phyloP scores from a whole-genome alignment of 2,113 vertebrate genomes.

The Erythrolamprus reginae region DNA sequence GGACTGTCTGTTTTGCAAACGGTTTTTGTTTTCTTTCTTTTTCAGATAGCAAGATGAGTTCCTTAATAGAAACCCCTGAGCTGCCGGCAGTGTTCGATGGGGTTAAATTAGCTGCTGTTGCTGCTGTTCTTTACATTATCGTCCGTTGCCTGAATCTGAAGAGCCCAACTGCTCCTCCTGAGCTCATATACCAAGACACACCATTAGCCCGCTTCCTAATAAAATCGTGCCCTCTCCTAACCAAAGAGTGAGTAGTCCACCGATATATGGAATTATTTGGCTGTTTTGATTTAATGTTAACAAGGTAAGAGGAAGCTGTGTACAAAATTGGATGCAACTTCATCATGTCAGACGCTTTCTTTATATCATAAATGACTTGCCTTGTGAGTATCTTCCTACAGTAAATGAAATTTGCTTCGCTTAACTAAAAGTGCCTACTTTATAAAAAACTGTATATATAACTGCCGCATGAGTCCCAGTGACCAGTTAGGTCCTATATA shows the following conservation, averaged over 20 bases:
- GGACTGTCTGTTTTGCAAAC: background rate
- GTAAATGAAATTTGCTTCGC: background rate
- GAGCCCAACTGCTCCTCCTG: constrained; percentile 90
- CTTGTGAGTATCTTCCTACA: background rate
- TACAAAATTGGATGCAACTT: background rate
- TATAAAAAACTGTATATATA: background rate
- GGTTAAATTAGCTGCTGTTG: constrained; percentile 92
- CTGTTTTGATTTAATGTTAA: background rate
- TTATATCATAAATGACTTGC: background rate
- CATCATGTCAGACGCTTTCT: background rate
- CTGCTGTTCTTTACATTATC: constrained; percentile 89
- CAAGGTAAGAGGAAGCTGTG: background rate
- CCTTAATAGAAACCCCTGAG: constrained; percentile 80
- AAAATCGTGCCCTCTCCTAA: constrained; percentile 91
- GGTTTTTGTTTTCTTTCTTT: background rate
- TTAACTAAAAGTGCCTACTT: background rate
- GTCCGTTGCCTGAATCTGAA: constrained; percentile 96
- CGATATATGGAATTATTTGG: background rate
- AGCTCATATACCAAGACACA: constrained; percentile 90
- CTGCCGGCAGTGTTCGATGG: constrained; percentile 95
- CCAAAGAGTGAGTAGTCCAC: constrained; percentile 92
- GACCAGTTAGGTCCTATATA: no score
- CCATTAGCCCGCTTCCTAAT: constrained; percentile 86
- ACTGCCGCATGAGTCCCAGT: no score
- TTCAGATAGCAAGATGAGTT: constrained; percentile 65